Base-by-base conservation (phyloP, 2,113 vertebrate genomes). In the Acrocephalus arundinaceus region DNA sequence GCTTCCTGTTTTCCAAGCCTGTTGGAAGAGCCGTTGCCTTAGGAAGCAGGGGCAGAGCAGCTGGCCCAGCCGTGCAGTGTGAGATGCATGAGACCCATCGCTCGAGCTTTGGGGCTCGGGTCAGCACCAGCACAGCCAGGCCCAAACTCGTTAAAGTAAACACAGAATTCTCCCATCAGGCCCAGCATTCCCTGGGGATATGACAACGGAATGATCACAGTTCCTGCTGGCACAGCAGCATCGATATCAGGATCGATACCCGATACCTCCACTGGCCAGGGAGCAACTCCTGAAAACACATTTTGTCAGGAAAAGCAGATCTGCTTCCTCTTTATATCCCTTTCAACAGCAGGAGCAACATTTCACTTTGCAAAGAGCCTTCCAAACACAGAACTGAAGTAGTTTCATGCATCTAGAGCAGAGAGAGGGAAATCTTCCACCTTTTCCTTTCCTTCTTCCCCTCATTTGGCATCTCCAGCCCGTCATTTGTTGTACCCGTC, bases 121-220 rank as follows among this genome's bases (percentile, higher is more conserved):
- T 48, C 51, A 37, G 61, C 1, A 57, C 45, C 51, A 39, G 10
- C 48, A 58, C 31, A 25, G 49, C 33, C 15, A 43, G 30, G 20
- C 54, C 54, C 79, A 51, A 15, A 22, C 43, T 13, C 2, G 21
- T 8, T 4, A 63, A 68, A 77, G 86, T 8, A 10, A 39, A 15
- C 58, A 24, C 6, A 30, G 37, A 58, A 33, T 8, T 67, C 5
- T 62, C 62, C 19, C 37, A 16, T 4, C 35, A 31, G 43, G 1
- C 24, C 8, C 13, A 62, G 12, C 45, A 15, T 24, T 49, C 74
- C 18, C 89, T 2, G 3, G 7, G 14, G 83, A 10, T 7, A n/a
- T 10, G 61, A 15, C 31, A 48, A 23, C 2, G 5, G 2, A 21
- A 9, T 1, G 11, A 51, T 1, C 33, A 19, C 3, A n/a, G 20